Evolutionary conservation across 2,888 invertebrate species (phyloP).

Genomic region (Caenorhabditis sulstoni): DNA sequence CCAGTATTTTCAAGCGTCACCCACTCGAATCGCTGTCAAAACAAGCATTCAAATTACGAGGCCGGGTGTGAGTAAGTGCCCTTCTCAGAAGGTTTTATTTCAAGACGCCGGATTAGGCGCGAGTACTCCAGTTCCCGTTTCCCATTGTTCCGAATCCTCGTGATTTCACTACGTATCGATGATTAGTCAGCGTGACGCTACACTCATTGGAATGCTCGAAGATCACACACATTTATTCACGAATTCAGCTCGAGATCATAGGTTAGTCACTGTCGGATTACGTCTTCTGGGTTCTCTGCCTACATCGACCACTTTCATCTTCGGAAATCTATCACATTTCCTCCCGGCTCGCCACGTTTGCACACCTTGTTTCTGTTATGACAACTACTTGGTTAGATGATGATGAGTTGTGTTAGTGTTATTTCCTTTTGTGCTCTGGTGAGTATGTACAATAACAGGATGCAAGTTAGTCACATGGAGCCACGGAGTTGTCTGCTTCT

Average conservation of each 20-base stretch:
- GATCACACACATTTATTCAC: neutral
- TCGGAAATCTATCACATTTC: neutral
- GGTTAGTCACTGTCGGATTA: neutral
- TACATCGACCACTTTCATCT: neutral
- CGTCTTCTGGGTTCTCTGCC: neutral
- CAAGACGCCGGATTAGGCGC: neutral
- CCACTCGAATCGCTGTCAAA: neutral
- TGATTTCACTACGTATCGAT: no score
- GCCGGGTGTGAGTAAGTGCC: neutral
- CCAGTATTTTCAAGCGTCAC: neutral
- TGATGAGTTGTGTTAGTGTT: conserved; percentile 2
- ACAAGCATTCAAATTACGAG: neutral
- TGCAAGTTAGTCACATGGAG: conserved; percentile 15
- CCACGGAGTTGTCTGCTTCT: neutral
- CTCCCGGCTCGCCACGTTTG: neutral
- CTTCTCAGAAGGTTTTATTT: neutral
- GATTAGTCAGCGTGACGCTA: no score
- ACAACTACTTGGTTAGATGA: conserved; percentile 3
- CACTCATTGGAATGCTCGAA: no score
- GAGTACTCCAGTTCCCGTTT: neutral
- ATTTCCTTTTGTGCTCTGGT: neutral
- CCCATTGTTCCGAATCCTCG: no score
- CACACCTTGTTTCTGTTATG: no score
- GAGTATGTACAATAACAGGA: neutral
- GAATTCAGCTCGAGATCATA: no score